A percentile compares a stretch with the other conserved stretches of the same genome.
Evolutionary conservation across 2,888 invertebrate genomes (phyloP).

Genomic region (Choreutis nemorana): DNA sequence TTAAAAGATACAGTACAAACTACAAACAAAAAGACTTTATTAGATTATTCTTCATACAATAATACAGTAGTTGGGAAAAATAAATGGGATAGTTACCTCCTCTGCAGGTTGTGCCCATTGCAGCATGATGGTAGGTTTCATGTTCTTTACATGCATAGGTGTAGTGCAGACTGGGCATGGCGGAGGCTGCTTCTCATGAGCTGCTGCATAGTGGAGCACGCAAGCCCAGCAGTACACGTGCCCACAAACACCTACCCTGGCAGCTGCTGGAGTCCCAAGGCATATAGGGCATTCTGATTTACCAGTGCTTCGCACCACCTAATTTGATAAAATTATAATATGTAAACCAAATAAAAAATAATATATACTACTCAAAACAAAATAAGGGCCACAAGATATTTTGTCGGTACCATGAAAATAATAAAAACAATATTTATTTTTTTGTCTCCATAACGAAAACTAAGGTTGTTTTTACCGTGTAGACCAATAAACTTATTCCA

Average conservation of each 20-base stretch:
- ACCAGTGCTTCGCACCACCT: constrained; percentile 50
- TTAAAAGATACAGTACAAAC: no score
- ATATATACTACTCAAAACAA: no score
- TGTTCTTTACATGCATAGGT: constrained; percentile 77
- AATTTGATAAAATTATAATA: no score
- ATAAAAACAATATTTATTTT: no score
- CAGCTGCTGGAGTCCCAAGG: constrained; percentile 84
- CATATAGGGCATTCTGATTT: constrained; percentile 86
- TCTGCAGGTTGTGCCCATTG: constrained; percentile 46
- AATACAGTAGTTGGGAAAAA: background rate
- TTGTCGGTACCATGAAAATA: no score
- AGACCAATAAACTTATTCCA: no score
- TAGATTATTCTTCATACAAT: no score
- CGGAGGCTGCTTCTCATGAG: constrained; percentile 81
- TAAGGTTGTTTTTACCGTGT: no score
- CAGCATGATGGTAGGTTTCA: constrained; percentile 72
- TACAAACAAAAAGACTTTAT: constrained; percentile 1
- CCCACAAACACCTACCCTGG: constrained; percentile 93
- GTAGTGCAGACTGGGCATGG: constrained; percentile 93
- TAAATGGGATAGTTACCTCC: constrained; percentile 25
- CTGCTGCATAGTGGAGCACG: constrained; percentile 87
- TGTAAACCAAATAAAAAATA: no score
- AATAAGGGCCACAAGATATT: no score
- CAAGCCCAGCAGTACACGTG: constrained; percentile 98
- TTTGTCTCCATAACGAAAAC: no score